Base-by-base conservation (phyloP, 2,888 invertebrate species). In the Plemyria rubiginata region DNA sequence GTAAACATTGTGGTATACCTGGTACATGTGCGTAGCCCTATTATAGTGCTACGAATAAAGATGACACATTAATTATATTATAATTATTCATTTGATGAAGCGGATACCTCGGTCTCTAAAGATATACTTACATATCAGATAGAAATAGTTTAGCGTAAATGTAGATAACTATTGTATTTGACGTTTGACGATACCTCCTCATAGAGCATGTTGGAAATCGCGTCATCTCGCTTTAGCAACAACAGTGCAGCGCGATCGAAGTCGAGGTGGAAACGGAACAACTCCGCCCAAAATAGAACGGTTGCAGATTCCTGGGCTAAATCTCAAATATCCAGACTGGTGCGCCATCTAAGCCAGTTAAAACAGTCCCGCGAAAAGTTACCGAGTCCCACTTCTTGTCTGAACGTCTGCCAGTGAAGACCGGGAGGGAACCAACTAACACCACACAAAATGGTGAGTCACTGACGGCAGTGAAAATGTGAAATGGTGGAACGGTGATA, bases 321-420 rank as follows among this genome's bases (percentile, higher is more conserved):
- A 93, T 94, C 94, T 94, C 94, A 94, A 93, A 93, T 94, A 93
- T 93, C 94, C 90, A 91, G 91, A 91, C 88, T 83, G 82, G 90
- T 93, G 95, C 95, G 95, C 95, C 95, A 95, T 95, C 95, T 95
- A 92, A 94, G 93, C 85, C 93, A 93, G 95, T 95, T 95, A 95
- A 95, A 95, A 95, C 94, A 94, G 94, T 94, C 92, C 92, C 90
- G 93, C 93, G 91, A 93, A 94, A 94, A 93, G 93, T 92, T 93
- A 92, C 93, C 88, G 93, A 94, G 94, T 94, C 94, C 95, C 96
- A 96, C 95, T 96, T 95, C 95, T 95, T 95, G 95, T 95, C 94
- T 93, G 94, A 94, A 91, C 94, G 94, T 94, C 95, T 94, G 94
- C 94, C 95, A 94, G 95, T 94, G 94, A 94, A 94, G 95, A 94